Conservation (phyloP, 2,888 invertebrate species). For the Drosophila flavopinicola region DNA sequence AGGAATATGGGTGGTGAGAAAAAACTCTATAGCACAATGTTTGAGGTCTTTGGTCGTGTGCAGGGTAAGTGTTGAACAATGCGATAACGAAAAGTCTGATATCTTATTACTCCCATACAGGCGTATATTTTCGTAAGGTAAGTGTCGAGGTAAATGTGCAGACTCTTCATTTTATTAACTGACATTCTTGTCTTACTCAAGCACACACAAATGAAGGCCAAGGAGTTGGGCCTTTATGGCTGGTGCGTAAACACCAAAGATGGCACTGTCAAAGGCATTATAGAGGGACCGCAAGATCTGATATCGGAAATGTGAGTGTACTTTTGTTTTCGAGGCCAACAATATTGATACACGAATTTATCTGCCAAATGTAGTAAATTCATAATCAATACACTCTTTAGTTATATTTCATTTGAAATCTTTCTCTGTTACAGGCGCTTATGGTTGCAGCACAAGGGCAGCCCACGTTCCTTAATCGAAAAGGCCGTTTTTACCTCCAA, state of each 20-base stretch:
- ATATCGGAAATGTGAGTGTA: conserved; percentile 86
- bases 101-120: conserved; percentile 24
- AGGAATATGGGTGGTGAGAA: background rate
- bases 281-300: conserved; percentile 86
- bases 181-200: conserved; percentile 62
- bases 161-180: background rate
- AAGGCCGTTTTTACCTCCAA: conserved; percentile 53
- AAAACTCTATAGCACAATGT: conserved; percentile 44
- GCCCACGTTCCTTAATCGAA: conserved; percentile 55
- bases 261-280: conserved; percentile 87
- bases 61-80: conserved; percentile 41
- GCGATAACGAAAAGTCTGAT: background rate
- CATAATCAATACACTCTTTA: no score
- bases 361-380: no score
- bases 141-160: background rate
- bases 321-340: no score
- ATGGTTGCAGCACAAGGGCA: conserved; percentile 62
- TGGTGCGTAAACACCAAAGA: conserved; percentile 88
- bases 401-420: no score
- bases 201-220: conserved; percentile 87
- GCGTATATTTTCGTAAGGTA: conserved; percentile 78
- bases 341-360: no score
- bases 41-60: conserved; percentile 59
- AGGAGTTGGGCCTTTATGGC: conserved; percentile 86
- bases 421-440: conserved; percentile 30